phyloP scores from a whole-genome alignment of 2,797 vertebrate species.

The Cirrhinus mrigala region DNA sequence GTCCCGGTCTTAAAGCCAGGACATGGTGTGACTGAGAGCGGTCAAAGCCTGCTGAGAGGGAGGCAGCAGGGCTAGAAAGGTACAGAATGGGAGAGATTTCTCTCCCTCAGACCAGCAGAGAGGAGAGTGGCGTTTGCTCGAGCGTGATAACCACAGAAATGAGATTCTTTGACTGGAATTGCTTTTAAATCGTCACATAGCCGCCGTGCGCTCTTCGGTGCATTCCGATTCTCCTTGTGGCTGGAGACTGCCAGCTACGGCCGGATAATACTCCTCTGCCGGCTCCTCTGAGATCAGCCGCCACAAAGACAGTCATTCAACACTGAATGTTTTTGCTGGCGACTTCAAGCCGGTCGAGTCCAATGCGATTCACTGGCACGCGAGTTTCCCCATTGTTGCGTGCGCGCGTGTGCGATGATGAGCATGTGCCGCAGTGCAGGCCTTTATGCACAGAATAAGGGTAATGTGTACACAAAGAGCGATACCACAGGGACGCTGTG shows the following conservation, averaged over 20 bases:
- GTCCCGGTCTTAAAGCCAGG: conserved; percentile 60
- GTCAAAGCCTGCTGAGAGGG: conserved; percentile 35
- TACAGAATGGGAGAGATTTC: conserved; percentile 24
- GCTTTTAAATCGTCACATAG: conserved; percentile 52
- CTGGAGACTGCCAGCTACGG: conserved; percentile 58
- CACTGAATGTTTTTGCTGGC: conserved; percentile 54
- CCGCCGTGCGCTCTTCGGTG: conserved; percentile 26
- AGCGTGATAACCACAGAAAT: conserved; percentile 54
- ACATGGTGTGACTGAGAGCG: conserved; percentile 31
- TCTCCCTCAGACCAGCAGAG: conserved; percentile 29
- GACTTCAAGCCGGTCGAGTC: conserved; percentile 30
- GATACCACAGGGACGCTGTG: conserved; percentile 45
- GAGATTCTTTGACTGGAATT: conserved; percentile 56
- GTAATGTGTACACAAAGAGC: conserved; percentile 48
- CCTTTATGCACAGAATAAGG: conserved; percentile 46
- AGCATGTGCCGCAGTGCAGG: conserved; percentile 40
- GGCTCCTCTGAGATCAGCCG: conserved; percentile 47
- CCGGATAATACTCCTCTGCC: conserved; percentile 60
- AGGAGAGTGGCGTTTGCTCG: conserved; percentile 38
- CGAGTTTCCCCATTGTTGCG: conserved; percentile 21
- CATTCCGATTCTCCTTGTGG: conserved; percentile 50
- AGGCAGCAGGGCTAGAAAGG: not conserved
- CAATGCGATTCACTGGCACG: conserved; percentile 37
- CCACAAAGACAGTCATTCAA: conserved; percentile 54
- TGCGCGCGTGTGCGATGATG: conserved; percentile 26